phyloP scores from a whole-genome alignment of 2,113 vertebrate species.

The Tichodroma muraria region DNA sequence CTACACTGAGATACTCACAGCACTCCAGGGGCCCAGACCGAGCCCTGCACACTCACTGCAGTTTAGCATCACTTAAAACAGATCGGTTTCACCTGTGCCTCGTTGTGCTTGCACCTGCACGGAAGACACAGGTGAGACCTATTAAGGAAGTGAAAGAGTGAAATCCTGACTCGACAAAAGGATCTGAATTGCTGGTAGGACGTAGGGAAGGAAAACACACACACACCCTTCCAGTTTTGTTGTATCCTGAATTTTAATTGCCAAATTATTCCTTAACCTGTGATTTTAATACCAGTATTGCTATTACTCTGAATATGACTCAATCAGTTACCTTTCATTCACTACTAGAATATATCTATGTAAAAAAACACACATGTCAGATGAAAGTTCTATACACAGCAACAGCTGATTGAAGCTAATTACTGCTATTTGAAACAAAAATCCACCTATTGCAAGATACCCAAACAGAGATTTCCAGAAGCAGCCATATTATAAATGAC shows the following conservation, averaged over 20 bases:
- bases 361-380: not conserved
- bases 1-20: fast-evolving
- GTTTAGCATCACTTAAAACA: not conserved
- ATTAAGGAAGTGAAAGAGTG: not conserved
- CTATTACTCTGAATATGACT: not conserved
- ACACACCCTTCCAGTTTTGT: not conserved
- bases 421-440: not conserved
- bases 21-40: no score
- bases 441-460: not conserved
- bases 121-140: not conserved
- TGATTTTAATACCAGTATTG: not conserved
- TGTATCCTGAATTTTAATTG: not conserved
- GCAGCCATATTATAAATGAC: not conserved
- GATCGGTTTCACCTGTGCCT: not conserved
- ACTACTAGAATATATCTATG: not conserved
- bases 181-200: no score
- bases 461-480: not conserved
- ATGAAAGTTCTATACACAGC: not conserved
- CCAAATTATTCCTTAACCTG: not conserved
- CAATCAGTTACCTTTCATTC: not conserved
- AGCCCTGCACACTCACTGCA: fast-evolving
- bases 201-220: not conserved
- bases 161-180: not conserved
- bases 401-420: not conserved
- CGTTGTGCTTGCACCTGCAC: not conserved